phyloP scores from a whole-genome alignment of 2,113 vertebrate species.

The Saguinus midas region DNA sequence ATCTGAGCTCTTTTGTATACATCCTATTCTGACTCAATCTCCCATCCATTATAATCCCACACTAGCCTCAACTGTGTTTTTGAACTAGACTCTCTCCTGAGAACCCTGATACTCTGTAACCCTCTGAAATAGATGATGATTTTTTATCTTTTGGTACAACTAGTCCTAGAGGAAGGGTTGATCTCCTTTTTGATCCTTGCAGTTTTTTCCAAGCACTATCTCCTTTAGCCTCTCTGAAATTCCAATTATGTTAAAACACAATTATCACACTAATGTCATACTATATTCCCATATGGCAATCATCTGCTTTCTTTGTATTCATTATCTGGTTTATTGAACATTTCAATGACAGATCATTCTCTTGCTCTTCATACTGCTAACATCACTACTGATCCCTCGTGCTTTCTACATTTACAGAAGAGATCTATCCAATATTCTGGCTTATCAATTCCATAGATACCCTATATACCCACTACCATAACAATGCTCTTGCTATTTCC shows the following conservation, averaged over 20 bases:
- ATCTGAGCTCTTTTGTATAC: background rate
- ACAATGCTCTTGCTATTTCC: background rate
- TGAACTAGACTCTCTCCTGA: background rate
- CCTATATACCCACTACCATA: background rate
- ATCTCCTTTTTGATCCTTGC: background rate
- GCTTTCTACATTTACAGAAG: background rate
- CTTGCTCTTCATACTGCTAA: background rate
- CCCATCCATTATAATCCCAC: too few species aligned
- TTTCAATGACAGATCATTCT: background rate
- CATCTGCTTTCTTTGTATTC: background rate
- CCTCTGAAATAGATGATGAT: too few species aligned
- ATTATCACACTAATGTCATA: background rate
- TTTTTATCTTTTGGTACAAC: background rate
- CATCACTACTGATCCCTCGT: too few species aligned
- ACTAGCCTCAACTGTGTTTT: background rate
- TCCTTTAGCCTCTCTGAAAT: background rate
- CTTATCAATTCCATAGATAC: background rate
- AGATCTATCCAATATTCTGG: background rate
- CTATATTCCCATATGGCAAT: background rate
- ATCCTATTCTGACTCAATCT: background rate
- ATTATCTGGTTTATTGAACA: background rate
- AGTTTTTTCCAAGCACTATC: background rate
- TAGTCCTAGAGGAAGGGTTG: background rate
- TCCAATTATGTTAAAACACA: background rate
- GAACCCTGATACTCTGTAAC: background rate